Base-by-base conservation (phyloP, 2,113 vertebrate species). In the Cacatua alba region DNA sequence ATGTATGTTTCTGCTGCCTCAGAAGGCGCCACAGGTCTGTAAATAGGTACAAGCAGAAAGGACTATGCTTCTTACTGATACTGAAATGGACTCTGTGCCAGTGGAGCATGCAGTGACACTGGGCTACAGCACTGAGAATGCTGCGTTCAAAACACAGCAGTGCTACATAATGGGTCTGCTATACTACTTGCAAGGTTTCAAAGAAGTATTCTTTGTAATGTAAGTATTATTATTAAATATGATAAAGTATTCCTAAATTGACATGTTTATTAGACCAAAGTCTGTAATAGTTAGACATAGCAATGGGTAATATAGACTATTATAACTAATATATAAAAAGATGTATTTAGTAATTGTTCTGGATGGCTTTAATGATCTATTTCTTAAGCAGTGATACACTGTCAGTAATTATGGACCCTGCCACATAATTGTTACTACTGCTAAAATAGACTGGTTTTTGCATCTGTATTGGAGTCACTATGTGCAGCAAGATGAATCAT, bases 151-250 rank as follows among this genome's bases (percentile, higher is more conserved):
- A 71, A 25, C 33, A 70, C 3, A 86, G 33, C 67, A 21, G 33
- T 1, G 17, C 24, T 19, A 28, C 28, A 0, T 5, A 4, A 3
- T 2, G 2, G 1, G 0, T 6, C 71, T 48, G 10, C 10, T 25
- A 11, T 6, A 26, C 63, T 53, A 17, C 19, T 20, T 35, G 5
- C 5, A 23, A 69, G 26, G 15, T 49, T 85, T 48, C 60, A 6
- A 18, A 48, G 31, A 33, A 52, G 16, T 10, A 9, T n/a, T 48
- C 39, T 37, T 70, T 17, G 33, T 1, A 75, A n/a, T 3, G 55
- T 10, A 59, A 59, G 55, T n/a, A 59, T 23, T 23, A 23, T 23
- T 59, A 59, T 59, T 59, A 57, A 23, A n/a, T n/a, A n/a, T n/a
- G n/a, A n/a, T 59, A 23, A 33, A 59, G 33, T 84, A 69, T 59